A percentile compares a stretch with the other conserved stretches of the same genome.
Conservation (phyloP, 2,113 vertebrate genomes). For the Chelonoidis abingdonii region DNA sequence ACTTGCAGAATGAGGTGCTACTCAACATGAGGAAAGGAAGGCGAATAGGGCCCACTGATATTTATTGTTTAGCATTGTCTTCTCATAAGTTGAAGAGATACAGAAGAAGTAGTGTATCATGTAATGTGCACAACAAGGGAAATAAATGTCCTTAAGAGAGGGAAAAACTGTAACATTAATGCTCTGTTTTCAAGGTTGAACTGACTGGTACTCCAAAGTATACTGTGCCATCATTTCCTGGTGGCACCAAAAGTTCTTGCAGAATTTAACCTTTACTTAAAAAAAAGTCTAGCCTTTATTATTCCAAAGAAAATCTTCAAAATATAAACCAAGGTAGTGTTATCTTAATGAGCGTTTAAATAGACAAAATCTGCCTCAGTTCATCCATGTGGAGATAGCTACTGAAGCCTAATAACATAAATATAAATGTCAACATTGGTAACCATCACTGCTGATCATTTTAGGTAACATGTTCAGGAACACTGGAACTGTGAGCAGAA, state of each 20-base stretch:
- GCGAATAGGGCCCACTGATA: not conserved
- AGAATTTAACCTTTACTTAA: not conserved
- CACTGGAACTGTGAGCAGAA: not conserved
- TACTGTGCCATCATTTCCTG: not conserved
- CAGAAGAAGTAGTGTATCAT: not conserved
- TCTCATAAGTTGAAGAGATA: not conserved
- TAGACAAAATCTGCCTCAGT: not conserved
- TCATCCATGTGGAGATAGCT: not conserved
- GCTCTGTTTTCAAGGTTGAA: not conserved
- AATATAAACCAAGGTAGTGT: not conserved
- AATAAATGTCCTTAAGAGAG: not conserved
- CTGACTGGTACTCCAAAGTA: not conserved
- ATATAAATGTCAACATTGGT: not conserved
- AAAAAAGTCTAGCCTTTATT: not conserved
- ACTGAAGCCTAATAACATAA: not conserved
- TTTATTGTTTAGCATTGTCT: not conserved
- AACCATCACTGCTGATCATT: not conserved
- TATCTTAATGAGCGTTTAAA: not conserved
- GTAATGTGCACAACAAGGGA: not conserved
- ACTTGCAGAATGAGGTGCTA: constrained; percentile 24
- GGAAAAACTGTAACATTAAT: not conserved
- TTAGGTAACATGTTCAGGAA: not conserved
- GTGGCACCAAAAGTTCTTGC: not conserved
- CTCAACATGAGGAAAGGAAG: not conserved
- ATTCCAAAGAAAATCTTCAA: not conserved